Conservation (phyloP, 2,888 invertebrate genomes). For the Cataglyphis cursor region DNA sequence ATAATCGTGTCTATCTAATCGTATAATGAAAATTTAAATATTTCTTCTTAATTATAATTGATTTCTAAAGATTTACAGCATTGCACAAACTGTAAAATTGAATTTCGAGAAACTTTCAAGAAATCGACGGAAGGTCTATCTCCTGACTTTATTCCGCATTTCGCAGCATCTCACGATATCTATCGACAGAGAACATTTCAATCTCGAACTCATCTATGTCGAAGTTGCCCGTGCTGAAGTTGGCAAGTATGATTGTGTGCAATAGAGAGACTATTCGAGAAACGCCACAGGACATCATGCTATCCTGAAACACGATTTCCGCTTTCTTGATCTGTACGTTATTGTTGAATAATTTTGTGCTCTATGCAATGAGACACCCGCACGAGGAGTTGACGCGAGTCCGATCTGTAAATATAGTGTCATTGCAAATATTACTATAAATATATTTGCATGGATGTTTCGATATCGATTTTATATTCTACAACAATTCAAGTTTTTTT, state of each 20-base stretch:
- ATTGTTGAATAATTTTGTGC: conserved; percentile 44
- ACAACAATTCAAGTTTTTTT: neutral
- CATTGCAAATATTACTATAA: neutral
- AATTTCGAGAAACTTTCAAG: conserved; percentile 37
- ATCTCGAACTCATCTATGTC: conserved; percentile 53
- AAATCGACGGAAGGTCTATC: conserved; percentile 28
- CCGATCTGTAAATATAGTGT: conserved; percentile 10
- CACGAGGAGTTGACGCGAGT: neutral
- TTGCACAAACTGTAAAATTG: conserved; percentile 30
- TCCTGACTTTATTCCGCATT: conserved; percentile 36
- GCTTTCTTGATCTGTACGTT: conserved; percentile 46
- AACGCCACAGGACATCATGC: conserved; percentile 22
- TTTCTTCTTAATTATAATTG: neutral
- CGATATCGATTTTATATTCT: neutral
- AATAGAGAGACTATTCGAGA: conserved; percentile 49
- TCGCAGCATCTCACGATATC: conserved; percentile 27
- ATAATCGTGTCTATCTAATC: neutral
- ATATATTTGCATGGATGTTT: neutral
- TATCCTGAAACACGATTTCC: conserved; percentile 45
- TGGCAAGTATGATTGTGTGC: conserved; percentile 55
- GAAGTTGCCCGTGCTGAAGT: conserved; percentile 41
- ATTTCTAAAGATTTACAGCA: neutral
- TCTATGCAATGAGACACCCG: conserved; percentile 27
- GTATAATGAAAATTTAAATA: neutral
- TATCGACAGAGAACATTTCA: conserved; percentile 54